Percentiles rank a stretch among this genome's conserved stretches.
These are phyloP conservation scores for Metaphire vulgaris DNA, from an alignment of 1,140 invertebrate genomes.

Conservation along the genomic window DNA sequence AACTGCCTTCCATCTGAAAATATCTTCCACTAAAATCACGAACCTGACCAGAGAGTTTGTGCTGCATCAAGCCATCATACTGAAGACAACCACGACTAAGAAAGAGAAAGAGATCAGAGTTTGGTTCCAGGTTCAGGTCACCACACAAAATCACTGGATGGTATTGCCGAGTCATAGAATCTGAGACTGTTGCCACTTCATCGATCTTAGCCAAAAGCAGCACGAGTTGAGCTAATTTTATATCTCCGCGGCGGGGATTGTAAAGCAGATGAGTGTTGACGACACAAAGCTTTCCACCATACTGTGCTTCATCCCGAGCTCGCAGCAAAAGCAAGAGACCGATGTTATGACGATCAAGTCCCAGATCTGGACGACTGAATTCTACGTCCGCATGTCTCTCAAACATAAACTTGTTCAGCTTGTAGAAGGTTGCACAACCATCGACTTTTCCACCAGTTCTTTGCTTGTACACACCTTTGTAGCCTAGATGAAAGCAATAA, in stretches of 20 bases:
- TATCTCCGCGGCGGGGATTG: constrained; percentile 78
- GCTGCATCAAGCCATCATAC: constrained; percentile 51
- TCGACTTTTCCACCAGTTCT: constrained; percentile 65
- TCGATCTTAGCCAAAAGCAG: constrained; percentile 77
- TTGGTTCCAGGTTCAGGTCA: constrained; percentile 76
- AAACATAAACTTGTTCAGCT: constrained; percentile 57
- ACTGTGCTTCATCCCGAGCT: neutral
- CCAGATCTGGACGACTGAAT: constrained; percentile 53
- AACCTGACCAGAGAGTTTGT: constrained; percentile 47
- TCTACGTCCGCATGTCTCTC: constrained; percentile 60
- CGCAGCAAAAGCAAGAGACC: constrained; percentile 69
- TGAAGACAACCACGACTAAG: constrained; percentile 62
- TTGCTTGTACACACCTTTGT: constrained; percentile 65
- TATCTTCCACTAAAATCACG: constrained; percentile 31
- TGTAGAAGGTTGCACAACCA: constrained; percentile 78
- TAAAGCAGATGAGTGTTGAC: constrained; percentile 91
- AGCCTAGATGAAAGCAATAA: constrained; percentile 54
- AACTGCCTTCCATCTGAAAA: constrained; percentile 10
- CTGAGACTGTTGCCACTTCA: constrained; percentile 17
- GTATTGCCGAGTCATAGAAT: constrained; percentile 47
- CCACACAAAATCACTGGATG: constrained; percentile 76
- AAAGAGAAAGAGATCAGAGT: constrained; percentile 66
- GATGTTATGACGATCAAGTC: constrained; percentile 75
- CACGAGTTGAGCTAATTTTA: constrained; percentile 73
- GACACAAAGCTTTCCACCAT: constrained; percentile 45